phyloP scores from a whole-genome alignment of 2,113 vertebrate species.

The Clinocottus analis region DNA sequence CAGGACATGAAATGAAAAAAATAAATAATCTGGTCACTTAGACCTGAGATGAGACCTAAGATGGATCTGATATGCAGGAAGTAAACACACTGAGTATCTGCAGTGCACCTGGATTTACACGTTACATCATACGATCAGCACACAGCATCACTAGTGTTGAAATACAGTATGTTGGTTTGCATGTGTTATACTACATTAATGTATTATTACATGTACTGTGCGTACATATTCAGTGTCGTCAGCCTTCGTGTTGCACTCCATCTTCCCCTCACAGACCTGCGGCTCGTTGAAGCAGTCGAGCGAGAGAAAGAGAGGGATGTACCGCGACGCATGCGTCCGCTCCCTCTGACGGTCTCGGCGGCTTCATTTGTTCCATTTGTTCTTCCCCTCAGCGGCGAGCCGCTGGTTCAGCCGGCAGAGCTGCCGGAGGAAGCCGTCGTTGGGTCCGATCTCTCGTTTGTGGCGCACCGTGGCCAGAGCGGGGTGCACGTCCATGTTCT shows the following conservation, averaged over 20 bases:
- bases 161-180: neutral
- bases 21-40: neutral
- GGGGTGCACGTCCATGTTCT: slow-evolving; percentile 85
- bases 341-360: neutral
- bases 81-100: slow-evolving; percentile 5
- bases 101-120: slow-evolving; percentile 22
- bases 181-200: neutral
- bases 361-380: slow-evolving; percentile 64
- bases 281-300: slow-evolving; percentile 20
- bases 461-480: slow-evolving; percentile 88
- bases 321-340: neutral
- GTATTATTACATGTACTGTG: neutral
- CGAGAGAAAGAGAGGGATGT: slow-evolving; percentile 8
- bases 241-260: neutral
- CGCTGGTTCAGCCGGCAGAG: slow-evolving; percentile 91
- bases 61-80: slow-evolving; percentile 13
- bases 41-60: neutral
- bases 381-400: slow-evolving; percentile 80
- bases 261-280: slow-evolving; percentile 14
- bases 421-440: slow-evolving; percentile 94
- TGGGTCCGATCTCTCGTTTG: slow-evolving; percentile 94
- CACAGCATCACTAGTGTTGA: neutral
- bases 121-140: slow-evolving; percentile 2
- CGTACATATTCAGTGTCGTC: slow-evolving; percentile 6
- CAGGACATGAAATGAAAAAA: neutral